Evolutionary conservation across 2,113 vertebrate genomes (phyloP).

Genomic region (Morone chrysops): DNA sequence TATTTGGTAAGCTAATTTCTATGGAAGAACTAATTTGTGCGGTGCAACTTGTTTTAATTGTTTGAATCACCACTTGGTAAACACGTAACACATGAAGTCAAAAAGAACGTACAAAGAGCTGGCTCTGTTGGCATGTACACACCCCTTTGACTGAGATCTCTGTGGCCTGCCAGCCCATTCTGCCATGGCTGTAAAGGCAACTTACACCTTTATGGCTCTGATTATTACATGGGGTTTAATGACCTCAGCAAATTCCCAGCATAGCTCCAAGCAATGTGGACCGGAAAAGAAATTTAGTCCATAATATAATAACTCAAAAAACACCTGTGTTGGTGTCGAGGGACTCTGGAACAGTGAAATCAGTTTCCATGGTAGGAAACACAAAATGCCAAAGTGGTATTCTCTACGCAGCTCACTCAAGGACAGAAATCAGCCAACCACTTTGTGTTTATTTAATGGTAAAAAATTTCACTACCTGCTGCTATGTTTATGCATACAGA

Average conservation of each 20-base stretch:
- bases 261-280: conserved; percentile 8
- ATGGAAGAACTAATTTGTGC: not conserved
- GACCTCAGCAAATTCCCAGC: not conserved
- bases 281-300: not conserved
- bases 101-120: not conserved
- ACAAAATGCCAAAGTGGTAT: conserved; percentile 31
- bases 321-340: conserved; percentile 4
- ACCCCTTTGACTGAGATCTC: not conserved
- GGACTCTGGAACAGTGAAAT: conserved; percentile 17
- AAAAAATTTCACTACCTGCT: conserved; percentile 65
- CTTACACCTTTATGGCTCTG: not conserved
- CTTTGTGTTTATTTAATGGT: conserved; percentile 45
- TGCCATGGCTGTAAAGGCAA: not conserved
- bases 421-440: conserved; percentile 33
- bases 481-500: not conserved
- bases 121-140: not conserved
- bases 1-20: not conserved
- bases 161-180: no score
- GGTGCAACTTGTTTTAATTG: not conserved
- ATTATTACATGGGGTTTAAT: conserved; percentile 6
- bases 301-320: conserved; percentile 4
- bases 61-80: not conserved
- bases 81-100: not conserved
- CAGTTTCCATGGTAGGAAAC: conserved; percentile 23
- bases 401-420: conserved; percentile 22